These are phyloP conservation scores for Tetraodon nigroviridis DNA, from an alignment of 2,113 vertebrate species.

Conservation along the genomic window DNA sequence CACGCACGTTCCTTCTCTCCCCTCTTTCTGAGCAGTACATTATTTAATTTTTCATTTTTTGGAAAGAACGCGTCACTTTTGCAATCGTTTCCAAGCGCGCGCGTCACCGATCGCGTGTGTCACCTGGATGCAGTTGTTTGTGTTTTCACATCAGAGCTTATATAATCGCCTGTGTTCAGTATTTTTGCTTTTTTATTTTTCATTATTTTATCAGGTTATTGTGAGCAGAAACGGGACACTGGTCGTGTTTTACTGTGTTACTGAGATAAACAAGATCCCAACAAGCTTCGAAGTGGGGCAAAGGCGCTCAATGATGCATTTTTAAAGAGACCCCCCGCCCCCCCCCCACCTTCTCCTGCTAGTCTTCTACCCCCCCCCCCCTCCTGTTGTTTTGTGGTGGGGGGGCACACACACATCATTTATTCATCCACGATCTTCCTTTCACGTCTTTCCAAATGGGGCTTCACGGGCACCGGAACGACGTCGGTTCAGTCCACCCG, in stretches of 20 bases:
- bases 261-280: conserved; percentile 3
- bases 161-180: no score
- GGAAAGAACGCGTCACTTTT: no score
- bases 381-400: conserved; percentile 14
- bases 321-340: conserved; percentile 63
- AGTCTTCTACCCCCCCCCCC: not conserved
- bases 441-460: conserved; percentile 55
- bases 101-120: no score
- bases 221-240: no score
- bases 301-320: conserved; percentile 66
- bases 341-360: conserved; percentile 5
- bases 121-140: no score
- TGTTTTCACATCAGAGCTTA: no score
- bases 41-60: not conserved
- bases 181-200: not conserved
- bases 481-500: not conserved
- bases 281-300: conserved; percentile 67
- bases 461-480: not conserved
- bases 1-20: conserved; percentile 3
- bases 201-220: conserved; percentile 4
- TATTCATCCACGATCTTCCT: conserved; percentile 68
- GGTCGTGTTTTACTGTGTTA: no score
- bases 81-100: no score
- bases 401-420: conserved; percentile 52
- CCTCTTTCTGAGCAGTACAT: no score